phyloP scores from a whole-genome alignment of 2,888 invertebrate species.

The Zeuzera pyrina region DNA sequence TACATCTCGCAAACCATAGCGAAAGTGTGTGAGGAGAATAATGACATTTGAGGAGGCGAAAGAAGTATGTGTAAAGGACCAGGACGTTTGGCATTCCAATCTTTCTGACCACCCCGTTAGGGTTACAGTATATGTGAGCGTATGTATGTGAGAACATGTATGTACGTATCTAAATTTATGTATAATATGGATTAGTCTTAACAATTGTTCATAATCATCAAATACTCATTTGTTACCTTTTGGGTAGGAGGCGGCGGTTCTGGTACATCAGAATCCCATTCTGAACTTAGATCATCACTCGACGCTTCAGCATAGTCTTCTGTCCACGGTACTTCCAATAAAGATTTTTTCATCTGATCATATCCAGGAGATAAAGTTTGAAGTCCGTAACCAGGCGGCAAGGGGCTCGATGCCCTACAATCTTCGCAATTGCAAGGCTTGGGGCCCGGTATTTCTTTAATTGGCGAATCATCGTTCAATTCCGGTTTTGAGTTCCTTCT shows the following conservation, averaged over 20 bases:
- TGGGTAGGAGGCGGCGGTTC: slow-evolving; percentile 63
- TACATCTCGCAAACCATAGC: no score
- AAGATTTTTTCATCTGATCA: slow-evolving; percentile 84
- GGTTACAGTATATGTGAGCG: no score
- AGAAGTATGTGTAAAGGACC: no score
- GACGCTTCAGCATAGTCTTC: slow-evolving; percentile 92
- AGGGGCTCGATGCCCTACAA: slow-evolving; percentile 67
- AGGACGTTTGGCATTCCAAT: no score
- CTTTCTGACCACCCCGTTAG: no score
- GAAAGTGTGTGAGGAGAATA: no score
- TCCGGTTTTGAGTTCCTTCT: slow-evolving; percentile 47
- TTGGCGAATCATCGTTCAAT: slow-evolving; percentile 35
- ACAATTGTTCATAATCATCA: no score
- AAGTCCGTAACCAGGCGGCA: slow-evolving; percentile 59
- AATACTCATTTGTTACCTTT: slow-evolving; percentile 47
- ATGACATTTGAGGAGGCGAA: no score
- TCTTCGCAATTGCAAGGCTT: slow-evolving; percentile 64
- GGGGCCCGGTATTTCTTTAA: slow-evolving; percentile 42
- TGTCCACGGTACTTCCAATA: slow-evolving; percentile 82
- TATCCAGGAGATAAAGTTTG: slow-evolving; percentile 76
- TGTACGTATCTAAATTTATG: no score
- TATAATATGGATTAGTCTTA: no score
- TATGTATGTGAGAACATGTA: no score
- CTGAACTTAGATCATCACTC: slow-evolving; percentile 91
- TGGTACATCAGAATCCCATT: slow-evolving; percentile 90